phyloP scores from a whole-genome alignment of 1,140 invertebrate genomes.

The Heterodera carotae region DNA sequence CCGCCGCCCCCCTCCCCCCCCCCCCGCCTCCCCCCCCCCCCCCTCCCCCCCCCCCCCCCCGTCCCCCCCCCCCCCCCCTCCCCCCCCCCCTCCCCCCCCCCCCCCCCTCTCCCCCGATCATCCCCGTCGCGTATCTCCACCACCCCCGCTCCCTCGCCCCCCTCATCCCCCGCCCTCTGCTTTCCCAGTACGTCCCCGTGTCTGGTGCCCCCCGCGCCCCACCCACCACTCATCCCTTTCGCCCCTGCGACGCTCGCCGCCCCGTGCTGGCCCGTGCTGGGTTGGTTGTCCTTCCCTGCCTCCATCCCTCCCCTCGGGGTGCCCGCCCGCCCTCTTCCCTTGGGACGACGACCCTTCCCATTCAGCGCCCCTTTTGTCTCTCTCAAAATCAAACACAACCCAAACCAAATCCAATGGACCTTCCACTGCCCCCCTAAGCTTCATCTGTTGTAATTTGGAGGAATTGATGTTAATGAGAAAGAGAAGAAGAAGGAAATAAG shows the following conservation, averaged over 20 bases:
- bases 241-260: constrained; percentile 21
- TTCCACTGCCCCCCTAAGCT: neutral
- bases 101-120: too few relatives aligned
- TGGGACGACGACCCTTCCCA: neutral
- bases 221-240: neutral
- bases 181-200: constrained; percentile 6
- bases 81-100: too few relatives aligned
- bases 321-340: constrained; percentile 2
- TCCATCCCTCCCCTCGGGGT: neutral
- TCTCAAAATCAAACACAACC: neutral
- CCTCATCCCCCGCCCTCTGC: neutral
- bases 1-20: too few relatives aligned
- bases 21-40: too few relatives aligned
- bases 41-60: too few relatives aligned
- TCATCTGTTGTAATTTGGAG: neutral
- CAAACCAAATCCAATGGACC: neutral
- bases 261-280: constrained; percentile 30
- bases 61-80: too few relatives aligned
- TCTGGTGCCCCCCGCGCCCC: constrained; percentile 12
- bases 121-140: too few relatives aligned
- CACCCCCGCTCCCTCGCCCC: neutral
- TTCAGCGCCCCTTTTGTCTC: neutral
- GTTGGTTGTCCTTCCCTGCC: neutral
- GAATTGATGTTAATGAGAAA: neutral
- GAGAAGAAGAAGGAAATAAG: too few relatives aligned